Conservation (phyloP, 2,888 invertebrate genomes). For the Kryphioiulus occultus region DNA sequence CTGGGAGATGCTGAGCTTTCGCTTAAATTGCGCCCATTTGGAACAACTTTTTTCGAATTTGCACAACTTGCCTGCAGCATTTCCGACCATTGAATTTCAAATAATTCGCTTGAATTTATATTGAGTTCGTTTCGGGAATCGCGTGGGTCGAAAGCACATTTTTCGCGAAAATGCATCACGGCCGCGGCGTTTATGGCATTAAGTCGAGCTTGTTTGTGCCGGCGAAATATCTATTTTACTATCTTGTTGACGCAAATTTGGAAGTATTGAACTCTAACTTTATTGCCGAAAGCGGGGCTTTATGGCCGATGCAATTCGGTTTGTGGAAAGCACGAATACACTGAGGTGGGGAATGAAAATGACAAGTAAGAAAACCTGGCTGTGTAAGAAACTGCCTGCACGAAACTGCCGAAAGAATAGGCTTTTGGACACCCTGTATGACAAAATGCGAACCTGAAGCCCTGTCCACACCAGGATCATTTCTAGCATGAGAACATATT, state of each 20-base stretch:
- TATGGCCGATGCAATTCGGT: background rate
- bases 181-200: background rate
- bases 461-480: too few relatives aligned
- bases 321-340: too few relatives aligned
- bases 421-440: too few relatives aligned
- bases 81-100: background rate
- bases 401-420: too few relatives aligned
- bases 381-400: too few relatives aligned
- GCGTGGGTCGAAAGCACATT: background rate
- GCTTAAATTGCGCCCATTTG: background rate
- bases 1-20: background rate
- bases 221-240: background rate
- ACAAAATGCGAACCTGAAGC: too few relatives aligned
- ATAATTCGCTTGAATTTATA: constrained; percentile 1
- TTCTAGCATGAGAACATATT: too few relatives aligned
- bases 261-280: background rate
- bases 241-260: background rate
- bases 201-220: background rate
- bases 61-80: background rate
- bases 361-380: too few relatives aligned
- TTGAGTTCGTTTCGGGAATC: background rate
- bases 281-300: background rate
- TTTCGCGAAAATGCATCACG: background rate
- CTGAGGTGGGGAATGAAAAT: too few relatives aligned
- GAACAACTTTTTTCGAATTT: too few relatives aligned